A percentile compares a stretch with the other conserved stretches of the same genome.
These are phyloP conservation scores for Oryzaephilus surinamensis DNA, from an alignment of 1,140 invertebrate species.

Conservation along the genomic window DNA sequence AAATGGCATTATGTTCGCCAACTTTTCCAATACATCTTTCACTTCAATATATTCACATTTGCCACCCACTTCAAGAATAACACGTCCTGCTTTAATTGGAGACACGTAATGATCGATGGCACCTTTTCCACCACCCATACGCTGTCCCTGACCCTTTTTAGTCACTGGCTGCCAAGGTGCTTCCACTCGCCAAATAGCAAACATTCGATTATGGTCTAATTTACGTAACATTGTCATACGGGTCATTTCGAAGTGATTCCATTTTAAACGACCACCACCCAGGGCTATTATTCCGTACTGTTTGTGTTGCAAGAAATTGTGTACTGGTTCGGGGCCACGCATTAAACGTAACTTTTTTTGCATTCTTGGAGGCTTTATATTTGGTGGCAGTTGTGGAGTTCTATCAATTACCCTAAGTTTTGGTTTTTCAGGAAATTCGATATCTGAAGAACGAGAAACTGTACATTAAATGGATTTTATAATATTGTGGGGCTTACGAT, in stretches of 20 bases:
- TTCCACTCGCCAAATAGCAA: constrained; percentile 92
- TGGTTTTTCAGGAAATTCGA: constrained; percentile 60
- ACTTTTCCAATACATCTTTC: constrained; percentile 49
- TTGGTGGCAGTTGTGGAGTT: constrained; percentile 55
- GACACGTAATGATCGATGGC: constrained; percentile 92
- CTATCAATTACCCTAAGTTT: constrained; percentile 59
- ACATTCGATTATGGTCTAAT: constrained; percentile 69
- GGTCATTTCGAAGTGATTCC: constrained; percentile 81
- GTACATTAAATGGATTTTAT: not conserved
- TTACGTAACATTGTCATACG: constrained; percentile 63
- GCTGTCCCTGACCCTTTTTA: constrained; percentile 78
- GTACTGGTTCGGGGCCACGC: constrained; percentile 78
- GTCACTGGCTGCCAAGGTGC: constrained; percentile 91
- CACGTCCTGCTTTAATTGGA: constrained; percentile 71
- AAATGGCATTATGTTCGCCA: constrained; percentile 78
- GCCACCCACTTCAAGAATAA: constrained; percentile 95
- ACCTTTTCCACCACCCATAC: constrained; percentile 95
- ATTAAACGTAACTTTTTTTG: constrained; percentile 69
- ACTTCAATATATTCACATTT: constrained; percentile 81
- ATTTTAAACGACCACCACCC: constrained; percentile 69
- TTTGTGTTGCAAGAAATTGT: constrained; percentile 74
- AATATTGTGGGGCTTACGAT: constrained; percentile 38
- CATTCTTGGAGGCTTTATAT: constrained; percentile 68
- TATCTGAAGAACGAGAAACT: constrained; percentile 44
- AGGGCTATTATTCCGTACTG: constrained; percentile 85